Base-by-base conservation (phyloP, 2,888 invertebrate species). In the Cetonia aurata region DNA sequence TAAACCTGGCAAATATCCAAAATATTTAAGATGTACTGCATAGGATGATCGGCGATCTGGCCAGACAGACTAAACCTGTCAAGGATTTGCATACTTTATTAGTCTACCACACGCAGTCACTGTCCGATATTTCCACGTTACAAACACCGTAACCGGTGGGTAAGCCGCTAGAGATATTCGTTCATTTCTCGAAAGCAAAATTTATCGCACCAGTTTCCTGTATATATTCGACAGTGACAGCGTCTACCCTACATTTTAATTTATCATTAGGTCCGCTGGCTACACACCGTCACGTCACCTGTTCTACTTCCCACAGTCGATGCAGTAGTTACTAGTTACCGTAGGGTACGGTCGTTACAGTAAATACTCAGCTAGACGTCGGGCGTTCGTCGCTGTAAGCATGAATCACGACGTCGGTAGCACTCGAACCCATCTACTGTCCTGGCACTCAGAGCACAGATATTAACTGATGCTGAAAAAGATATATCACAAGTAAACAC, bases 61-160 rank as follows among this genome's bases (percentile, higher is more conserved):
- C 67, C 41, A 65, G 55, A 67, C 57, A 75, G 74, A 74, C 74
- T 75, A 75, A 74, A 76, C 75, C 71, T 74, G 71, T 72, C 71
- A 60, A 65, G 72, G 59, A 71, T 69, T 72, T 69, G 59, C 69
- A 62, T 62, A 72, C 67, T 75, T 75, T 75, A 75, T 74, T 74
- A 56, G 74, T 72, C 75, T 65, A 65, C 50, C 48, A 37, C 72
- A 70, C 59, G 71, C 74, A 74, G 73, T 74, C 74, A 74, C 71
- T 74, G 74, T 60, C 74, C 73, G 74, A 72, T 73, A 65, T 19
- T 65, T 69, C 69, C 71, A 69, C 57, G 48, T 67, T 52, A 56
- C 15, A 37, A 37, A 56, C 55, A 56, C 15, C n/a, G 25, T 33
- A 37, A 12, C 13, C 13, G 13, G 60, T 60, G 46, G 15, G 44